A percentile compares a stretch with the other conserved stretches of the same genome.
These are phyloP conservation scores for Hyphantria cunea DNA, from an alignment of 1,140 invertebrate species.

Conservation along the genomic window DNA sequence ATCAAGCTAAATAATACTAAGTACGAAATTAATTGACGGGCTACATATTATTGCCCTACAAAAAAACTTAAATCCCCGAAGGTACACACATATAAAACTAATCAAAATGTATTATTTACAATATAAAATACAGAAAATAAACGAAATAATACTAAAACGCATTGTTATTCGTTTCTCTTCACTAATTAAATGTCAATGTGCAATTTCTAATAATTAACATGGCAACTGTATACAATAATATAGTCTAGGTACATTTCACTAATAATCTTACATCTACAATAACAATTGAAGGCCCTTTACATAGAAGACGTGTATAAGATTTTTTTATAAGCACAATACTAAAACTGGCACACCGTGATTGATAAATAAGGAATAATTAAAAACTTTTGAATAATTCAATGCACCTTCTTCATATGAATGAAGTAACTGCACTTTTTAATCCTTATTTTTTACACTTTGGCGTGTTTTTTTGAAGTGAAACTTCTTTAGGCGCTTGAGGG, in stretches of 20 bases:
- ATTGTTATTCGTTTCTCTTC: slow-evolving; percentile 59
- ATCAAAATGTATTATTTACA: slow-evolving; percentile 47
- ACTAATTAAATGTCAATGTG: slow-evolving; percentile 42
- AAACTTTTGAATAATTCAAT: too few relatives aligned
- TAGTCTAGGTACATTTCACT: slow-evolving; percentile 43
- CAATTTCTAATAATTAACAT: slow-evolving; percentile 58
- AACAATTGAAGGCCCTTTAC: slow-evolving; percentile 64
- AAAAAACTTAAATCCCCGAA: neutral
- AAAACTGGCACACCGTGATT: neutral
- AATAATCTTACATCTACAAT: slow-evolving; percentile 46
- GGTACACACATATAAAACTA: slow-evolving; percentile 34
- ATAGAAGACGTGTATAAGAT: slow-evolving; percentile 53
- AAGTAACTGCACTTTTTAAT: too few relatives aligned
- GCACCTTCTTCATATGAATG: too few relatives aligned
- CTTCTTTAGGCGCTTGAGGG: too few relatives aligned
- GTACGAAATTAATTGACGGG: slow-evolving; percentile 22
- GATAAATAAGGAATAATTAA: too few relatives aligned
- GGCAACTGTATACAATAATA: slow-evolving; percentile 57
- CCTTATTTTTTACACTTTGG: too few relatives aligned
- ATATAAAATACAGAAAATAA: slow-evolving; percentile 41
- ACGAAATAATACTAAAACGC: slow-evolving; percentile 77
- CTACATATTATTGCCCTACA: slow-evolving; percentile 11
- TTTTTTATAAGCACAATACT: slow-evolving; percentile 1
- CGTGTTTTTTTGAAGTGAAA: too few relatives aligned
- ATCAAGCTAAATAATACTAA: slow-evolving; percentile 3